Percentiles rank a stretch among this genome's conserved stretches.
phyloP scores from a whole-genome alignment of 1,140 invertebrate species.

The Nebria ingens region DNA sequence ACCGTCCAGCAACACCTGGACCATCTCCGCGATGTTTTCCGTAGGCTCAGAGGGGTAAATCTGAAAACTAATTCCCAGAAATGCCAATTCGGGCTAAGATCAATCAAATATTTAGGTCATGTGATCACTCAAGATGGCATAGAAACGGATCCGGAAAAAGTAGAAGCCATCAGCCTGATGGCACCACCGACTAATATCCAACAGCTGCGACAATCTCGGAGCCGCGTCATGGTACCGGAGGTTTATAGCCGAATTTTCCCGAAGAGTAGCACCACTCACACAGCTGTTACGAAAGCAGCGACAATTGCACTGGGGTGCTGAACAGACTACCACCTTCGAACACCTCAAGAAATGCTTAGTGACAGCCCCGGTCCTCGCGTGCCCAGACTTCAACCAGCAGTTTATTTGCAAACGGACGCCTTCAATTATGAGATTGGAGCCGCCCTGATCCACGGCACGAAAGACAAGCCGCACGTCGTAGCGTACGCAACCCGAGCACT shows the following conservation, averaged over 20 bases:
- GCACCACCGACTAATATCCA: too few relatives aligned
- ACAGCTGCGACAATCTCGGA: too few relatives aligned
- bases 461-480: slow-evolving; percentile 30
- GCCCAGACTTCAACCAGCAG: slow-evolving; percentile 21
- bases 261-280: slow-evolving; percentile 19
- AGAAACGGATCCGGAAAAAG: neutral
- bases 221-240: slow-evolving; percentile 24
- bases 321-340: slow-evolving; percentile 2
- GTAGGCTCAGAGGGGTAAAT: slow-evolving; percentile 13
- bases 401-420: slow-evolving; percentile 21
- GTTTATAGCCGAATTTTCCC: slow-evolving; percentile 24
- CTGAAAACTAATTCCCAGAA: slow-evolving; percentile 23
- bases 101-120: neutral
- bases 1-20: slow-evolving; percentile 24
- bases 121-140: neutral
- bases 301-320: slow-evolving; percentile 2
- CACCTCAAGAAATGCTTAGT: slow-evolving; percentile 13
- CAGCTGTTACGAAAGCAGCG: neutral
- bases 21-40: slow-evolving; percentile 20
- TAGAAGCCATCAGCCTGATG: slow-evolving; percentile 8
- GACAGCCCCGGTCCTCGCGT: slow-evolving; percentile 18
- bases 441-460: slow-evolving; percentile 26
- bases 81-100: slow-evolving; percentile 12
- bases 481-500: slow-evolving; percentile 34
- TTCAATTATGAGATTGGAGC: too few relatives aligned